A percentile compares a stretch with the other conserved stretches of the same genome.
Conservation (phyloP, 64 coral and sea anemone genomes). For the Acropora tenuis region DNA sequence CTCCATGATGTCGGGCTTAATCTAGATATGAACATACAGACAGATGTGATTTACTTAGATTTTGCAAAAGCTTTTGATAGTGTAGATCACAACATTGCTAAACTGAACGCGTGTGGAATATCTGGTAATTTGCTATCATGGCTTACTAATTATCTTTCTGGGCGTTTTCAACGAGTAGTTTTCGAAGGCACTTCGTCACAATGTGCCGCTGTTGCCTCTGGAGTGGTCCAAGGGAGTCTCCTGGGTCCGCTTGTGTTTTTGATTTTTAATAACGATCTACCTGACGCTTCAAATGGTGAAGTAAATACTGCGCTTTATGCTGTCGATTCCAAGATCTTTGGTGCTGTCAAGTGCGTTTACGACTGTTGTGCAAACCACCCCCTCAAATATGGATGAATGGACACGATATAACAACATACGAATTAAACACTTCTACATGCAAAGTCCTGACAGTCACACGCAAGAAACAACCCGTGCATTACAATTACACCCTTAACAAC, state of each 20-base stretch:
- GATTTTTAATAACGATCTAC: conserved; percentile 46
- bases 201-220: conserved; percentile 60
- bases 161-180: conserved; percentile 22
- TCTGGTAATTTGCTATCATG: conserved; percentile 25
- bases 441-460: not conserved
- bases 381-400: conserved; percentile 11
- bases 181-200: conserved; percentile 40
- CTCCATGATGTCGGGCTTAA: too few relatives aligned
- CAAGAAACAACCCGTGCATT: not conserved
- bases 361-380: conserved; percentile 55
- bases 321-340: conserved; percentile 62
- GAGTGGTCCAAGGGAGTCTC: conserved; percentile 52
- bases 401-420: not conserved
- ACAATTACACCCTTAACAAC: not conserved
- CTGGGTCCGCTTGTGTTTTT: conserved; percentile 41
- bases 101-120: conserved; percentile 45
- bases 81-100: conserved; percentile 49
- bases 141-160: conserved; percentile 56
- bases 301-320: conserved; percentile 29
- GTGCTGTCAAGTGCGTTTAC: not conserved
- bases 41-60: too few relatives aligned
- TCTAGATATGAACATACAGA: too few relatives aligned
- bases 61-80: too few relatives aligned
- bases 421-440: not conserved
- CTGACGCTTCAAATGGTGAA: conserved; percentile 21